phyloP scores from a whole-genome alignment of 2,888 invertebrate species.

The Nephrotoma flavescens region DNA sequence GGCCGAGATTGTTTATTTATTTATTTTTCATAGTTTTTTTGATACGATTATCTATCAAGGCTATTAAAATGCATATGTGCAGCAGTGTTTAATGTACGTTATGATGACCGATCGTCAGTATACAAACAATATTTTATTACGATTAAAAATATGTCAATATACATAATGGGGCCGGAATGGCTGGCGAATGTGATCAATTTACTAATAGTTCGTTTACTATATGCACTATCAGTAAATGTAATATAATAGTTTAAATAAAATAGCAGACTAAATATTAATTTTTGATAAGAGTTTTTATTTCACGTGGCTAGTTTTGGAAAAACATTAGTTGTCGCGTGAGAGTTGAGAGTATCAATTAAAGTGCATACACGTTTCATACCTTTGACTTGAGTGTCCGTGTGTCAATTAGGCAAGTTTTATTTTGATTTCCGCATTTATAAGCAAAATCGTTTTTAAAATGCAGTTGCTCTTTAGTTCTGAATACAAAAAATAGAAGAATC shows the following conservation, averaged over 20 bases:
- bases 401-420: too few relatives aligned
- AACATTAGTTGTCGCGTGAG: too few relatives aligned
- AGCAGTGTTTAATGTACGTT: neutral
- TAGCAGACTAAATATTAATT: neutral
- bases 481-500: too few relatives aligned
- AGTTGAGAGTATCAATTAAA: too few relatives aligned
- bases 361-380: too few relatives aligned
- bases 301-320: neutral
- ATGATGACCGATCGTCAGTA: neutral
- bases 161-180: neutral
- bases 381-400: too few relatives aligned
- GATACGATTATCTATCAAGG: neutral
- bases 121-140: neutral
- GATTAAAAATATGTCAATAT: neutral
- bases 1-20: neutral
- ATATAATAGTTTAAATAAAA: neutral
- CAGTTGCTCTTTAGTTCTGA: too few relatives aligned
- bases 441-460: too few relatives aligned
- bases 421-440: too few relatives aligned
- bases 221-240: neutral
- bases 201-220: neutral
- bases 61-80: neutral
- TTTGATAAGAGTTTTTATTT: neutral
- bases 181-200: neutral
- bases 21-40: neutral